These are phyloP conservation scores for Poecilia gillii DNA, from an alignment of 2,797 vertebrate genomes.

Conservation along the genomic window DNA sequence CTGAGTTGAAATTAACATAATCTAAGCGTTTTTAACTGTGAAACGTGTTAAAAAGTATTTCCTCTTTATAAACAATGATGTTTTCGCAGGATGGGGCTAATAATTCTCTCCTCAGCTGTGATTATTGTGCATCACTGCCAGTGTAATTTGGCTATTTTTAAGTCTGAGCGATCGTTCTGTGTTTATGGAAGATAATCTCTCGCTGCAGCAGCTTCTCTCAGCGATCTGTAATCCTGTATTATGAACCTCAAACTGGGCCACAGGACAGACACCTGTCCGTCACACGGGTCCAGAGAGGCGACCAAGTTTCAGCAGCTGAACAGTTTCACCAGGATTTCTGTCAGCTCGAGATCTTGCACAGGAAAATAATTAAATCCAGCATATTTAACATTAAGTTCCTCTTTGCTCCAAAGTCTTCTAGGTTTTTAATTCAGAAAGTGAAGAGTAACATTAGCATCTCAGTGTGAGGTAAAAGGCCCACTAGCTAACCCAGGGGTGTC, in stretches of 20 bases:
- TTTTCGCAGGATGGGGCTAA: not conserved
- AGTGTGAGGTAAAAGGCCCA: not conserved
- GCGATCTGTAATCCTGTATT: constrained; percentile 36
- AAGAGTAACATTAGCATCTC: not conserved
- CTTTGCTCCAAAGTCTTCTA: not conserved
- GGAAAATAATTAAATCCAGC: too few species aligned
- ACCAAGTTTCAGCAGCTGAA: not conserved
- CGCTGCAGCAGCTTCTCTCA: constrained; percentile 29
- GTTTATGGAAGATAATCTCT: constrained; percentile 23
- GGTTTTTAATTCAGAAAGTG: not conserved
- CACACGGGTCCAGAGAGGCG: not conserved
- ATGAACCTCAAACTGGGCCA: constrained; percentile 36
- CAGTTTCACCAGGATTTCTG: not conserved
- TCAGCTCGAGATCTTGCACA: not conserved
- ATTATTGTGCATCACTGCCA: not conserved
- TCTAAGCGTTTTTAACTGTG: not conserved
- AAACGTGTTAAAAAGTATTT: not conserved
- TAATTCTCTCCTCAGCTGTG: not conserved
- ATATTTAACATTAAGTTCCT: not conserved
- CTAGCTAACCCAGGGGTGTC: too few species aligned
- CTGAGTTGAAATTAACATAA: not conserved
- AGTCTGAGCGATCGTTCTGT: constrained; percentile 26
- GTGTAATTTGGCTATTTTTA: constrained; percentile 26
- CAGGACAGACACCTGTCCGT: constrained; percentile 18
- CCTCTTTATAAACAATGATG: not conserved